Evolutionary conservation across 1,140 invertebrate genomes (phyloP).

Genomic region (Bombus superbus): DNA sequence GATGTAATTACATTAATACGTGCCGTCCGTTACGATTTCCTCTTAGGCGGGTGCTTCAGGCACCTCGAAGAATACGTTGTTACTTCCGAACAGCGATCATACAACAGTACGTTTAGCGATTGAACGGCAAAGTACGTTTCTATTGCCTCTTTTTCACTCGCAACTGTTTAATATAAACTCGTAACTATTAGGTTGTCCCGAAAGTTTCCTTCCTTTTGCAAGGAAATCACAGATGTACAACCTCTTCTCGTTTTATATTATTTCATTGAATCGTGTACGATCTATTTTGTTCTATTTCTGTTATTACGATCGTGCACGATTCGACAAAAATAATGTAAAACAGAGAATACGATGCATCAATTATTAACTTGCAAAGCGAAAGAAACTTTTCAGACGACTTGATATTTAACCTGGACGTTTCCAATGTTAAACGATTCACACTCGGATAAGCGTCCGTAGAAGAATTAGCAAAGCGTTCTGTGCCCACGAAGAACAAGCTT

Average conservation of each 20-base stretch:
- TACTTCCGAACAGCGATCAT: background rate
- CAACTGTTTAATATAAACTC: background rate
- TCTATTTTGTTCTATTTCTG: too few relatives aligned
- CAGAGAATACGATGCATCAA: too few relatives aligned
- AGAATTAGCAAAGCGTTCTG: background rate
- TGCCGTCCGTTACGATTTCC: background rate
- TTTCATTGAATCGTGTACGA: too few relatives aligned
- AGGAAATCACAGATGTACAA: too few relatives aligned
- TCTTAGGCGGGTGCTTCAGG: background rate
- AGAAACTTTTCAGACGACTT: too few relatives aligned
- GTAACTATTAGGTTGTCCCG: too few relatives aligned
- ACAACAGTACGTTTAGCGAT: background rate
- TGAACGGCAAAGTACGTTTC: background rate
- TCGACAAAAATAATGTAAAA: too few relatives aligned
- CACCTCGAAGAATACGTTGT: background rate
- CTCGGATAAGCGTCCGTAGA: too few relatives aligned
- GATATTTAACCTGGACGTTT: background rate
- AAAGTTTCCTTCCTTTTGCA: too few relatives aligned
- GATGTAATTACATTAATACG: slow-evolving; percentile 1
- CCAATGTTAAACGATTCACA: background rate
- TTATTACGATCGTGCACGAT: too few relatives aligned
- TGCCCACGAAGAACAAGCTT: background rate
- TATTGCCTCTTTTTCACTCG: background rate
- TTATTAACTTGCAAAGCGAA: too few relatives aligned
- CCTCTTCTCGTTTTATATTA: too few relatives aligned